A percentile compares a stretch with the other conserved stretches of the same genome.
Conservation (phyloP, 2,797 vertebrate genomes). For the Masticophis lateralis region DNA sequence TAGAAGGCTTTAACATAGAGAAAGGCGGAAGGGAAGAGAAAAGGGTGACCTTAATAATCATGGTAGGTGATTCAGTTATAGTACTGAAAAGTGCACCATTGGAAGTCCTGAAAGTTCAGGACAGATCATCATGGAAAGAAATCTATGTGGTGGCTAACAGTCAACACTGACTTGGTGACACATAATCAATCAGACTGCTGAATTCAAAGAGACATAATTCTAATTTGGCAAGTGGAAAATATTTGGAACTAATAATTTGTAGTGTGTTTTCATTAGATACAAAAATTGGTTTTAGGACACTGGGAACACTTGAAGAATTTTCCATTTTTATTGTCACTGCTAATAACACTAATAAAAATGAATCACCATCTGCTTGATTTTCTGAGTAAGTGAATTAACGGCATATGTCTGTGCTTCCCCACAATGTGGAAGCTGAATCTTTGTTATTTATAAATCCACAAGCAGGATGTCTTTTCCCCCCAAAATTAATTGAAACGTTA, state of each 20-base stretch:
- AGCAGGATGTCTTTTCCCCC: background rate
- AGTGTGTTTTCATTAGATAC: background rate
- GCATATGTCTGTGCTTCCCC: background rate
- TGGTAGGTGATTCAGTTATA: background rate
- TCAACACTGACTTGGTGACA: background rate
- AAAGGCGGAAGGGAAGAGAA: background rate
- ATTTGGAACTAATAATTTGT: background rate
- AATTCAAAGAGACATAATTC: background rate
- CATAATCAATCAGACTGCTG: background rate
- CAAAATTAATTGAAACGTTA: constrained; percentile 22
- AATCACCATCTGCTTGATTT: constrained; percentile 18
- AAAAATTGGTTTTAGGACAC: background rate
- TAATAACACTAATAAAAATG: background rate
- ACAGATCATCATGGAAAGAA: background rate
- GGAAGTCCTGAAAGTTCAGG: background rate
- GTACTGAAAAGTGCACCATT: background rate
- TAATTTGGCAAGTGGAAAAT: background rate
- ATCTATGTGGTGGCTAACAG: background rate
- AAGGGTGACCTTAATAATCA: background rate
- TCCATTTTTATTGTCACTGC: background rate
- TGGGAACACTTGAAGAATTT: background rate
- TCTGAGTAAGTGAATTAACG: background rate
- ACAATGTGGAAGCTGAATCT: background rate
- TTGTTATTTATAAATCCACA: constrained; percentile 10
- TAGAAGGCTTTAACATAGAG: background rate